phyloP scores from a whole-genome alignment of 2,888 invertebrate species.

The Athripsodes cinereus region DNA sequence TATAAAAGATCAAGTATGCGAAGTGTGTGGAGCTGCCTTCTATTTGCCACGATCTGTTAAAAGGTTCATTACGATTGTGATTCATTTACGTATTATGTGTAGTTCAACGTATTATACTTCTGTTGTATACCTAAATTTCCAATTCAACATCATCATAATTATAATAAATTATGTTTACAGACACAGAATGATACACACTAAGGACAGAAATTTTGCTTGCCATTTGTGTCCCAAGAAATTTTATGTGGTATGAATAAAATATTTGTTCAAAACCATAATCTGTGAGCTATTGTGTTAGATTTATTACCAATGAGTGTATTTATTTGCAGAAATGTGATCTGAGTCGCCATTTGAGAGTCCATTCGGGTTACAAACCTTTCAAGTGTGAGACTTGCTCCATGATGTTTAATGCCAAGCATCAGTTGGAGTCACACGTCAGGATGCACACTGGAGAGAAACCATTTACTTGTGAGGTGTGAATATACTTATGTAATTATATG shows the following conservation, averaged over 20 bases:
- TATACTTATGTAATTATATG: no score
- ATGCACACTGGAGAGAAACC: constrained; percentile 4
- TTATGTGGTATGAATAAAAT: constrained; percentile 48
- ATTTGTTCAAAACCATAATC: no score
- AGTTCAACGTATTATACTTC: no score
- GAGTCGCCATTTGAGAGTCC: background rate
- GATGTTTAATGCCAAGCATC: background rate
- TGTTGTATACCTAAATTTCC: no score
- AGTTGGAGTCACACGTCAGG: background rate
- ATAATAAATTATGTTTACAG: constrained; percentile 37
- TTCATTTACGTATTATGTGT: no score
- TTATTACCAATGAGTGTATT: background rate
- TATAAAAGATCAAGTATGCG: constrained; percentile 1
- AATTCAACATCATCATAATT: no score
- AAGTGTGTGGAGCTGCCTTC: constrained; percentile 35
- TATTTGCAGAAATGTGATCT: background rate
- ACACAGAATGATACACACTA: constrained; percentile 48
- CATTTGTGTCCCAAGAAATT: constrained; percentile 45
- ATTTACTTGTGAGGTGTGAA: constrained; percentile 1
- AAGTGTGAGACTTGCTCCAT: constrained; percentile 2
- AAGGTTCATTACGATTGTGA: constrained; percentile 35
- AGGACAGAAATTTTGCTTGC: constrained; percentile 45
- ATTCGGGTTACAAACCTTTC: background rate
- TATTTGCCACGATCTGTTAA: constrained; percentile 47
- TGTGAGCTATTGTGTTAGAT: background rate